phyloP scores from a whole-genome alignment of 2,888 invertebrate genomes.

The Unio delphinus region DNA sequence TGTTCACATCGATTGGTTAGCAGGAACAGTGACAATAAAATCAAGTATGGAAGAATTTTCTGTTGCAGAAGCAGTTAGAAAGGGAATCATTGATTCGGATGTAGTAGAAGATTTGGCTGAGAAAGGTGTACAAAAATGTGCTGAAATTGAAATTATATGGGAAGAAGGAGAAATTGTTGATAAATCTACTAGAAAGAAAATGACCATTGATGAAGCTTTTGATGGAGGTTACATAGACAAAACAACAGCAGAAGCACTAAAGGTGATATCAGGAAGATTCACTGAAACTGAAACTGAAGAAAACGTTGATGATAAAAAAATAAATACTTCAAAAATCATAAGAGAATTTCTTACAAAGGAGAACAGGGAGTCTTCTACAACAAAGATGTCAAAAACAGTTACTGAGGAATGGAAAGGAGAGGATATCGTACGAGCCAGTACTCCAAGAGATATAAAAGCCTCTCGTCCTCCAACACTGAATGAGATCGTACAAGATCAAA shows the following conservation, averaged over 20 bases:
- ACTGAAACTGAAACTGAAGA: constrained; percentile 17
- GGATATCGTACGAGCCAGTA: neutral
- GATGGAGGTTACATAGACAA: constrained; percentile 50
- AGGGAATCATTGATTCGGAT: constrained; percentile 77
- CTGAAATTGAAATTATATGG: constrained; percentile 77
- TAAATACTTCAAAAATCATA: neutral
- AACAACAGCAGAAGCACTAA: constrained; percentile 52
- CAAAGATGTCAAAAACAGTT: constrained; percentile 16
- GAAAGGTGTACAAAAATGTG: constrained; percentile 33
- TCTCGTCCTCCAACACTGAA: constrained; percentile 23
- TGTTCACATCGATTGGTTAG: constrained; percentile 57
- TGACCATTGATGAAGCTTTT: constrained; percentile 85
- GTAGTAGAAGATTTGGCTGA: constrained; percentile 76
- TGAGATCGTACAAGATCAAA: constrained; percentile 24
- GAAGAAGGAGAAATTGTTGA: constrained; percentile 78
- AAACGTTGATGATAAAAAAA: constrained; percentile 4
- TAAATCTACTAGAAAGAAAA: constrained; percentile 78
- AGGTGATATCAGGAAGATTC: constrained; percentile 26
- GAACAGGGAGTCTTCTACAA: constrained; percentile 12
- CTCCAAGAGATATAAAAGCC: constrained; percentile 4
- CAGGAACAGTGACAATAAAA: constrained; percentile 74
- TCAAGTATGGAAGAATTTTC: constrained; percentile 82
- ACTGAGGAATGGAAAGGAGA: neutral
- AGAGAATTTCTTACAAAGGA: constrained; percentile 15
- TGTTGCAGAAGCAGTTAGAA: constrained; percentile 82